These are phyloP conservation scores for Theristicus caerulescens DNA, from an alignment of 2,113 vertebrate species.

Conservation along the genomic window DNA sequence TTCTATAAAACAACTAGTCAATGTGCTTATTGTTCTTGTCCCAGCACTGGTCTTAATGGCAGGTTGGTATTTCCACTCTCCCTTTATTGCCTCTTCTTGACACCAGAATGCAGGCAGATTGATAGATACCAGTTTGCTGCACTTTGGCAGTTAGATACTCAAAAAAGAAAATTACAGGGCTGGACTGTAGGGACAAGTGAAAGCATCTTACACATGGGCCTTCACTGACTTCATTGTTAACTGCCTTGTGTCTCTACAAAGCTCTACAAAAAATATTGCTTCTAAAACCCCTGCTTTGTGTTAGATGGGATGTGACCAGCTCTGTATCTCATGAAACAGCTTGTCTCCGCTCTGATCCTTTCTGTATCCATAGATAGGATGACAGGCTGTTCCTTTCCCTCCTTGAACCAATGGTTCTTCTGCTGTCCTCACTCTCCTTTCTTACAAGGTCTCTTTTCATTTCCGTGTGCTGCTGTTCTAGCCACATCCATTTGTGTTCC, in stretches of 20 bases:
- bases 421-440: background rate
- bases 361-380: background rate
- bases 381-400: background rate
- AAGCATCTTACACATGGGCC: background rate
- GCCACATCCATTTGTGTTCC: background rate
- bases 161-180: slow-evolving; percentile 14
- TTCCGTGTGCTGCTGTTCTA: background rate
- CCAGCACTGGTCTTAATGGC: background rate
- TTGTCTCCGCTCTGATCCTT: background rate
- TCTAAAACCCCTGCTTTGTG: background rate
- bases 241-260: background rate
- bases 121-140: background rate
- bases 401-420: background rate
- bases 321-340: background rate
- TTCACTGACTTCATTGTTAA: background rate
- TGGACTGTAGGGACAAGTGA: background rate
- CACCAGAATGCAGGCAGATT: slow-evolving; percentile 12
- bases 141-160: background rate
- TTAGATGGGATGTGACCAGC: background rate
- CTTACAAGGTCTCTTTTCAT: background rate
- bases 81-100: slow-evolving; percentile 22
- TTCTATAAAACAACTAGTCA: background rate
- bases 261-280: background rate
- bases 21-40: background rate
- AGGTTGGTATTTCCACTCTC: slow-evolving; percentile 16